phyloP scores from a whole-genome alignment of 35 echinoderm and acorn worm genomes.

The Ophioderma brevispina region DNA sequence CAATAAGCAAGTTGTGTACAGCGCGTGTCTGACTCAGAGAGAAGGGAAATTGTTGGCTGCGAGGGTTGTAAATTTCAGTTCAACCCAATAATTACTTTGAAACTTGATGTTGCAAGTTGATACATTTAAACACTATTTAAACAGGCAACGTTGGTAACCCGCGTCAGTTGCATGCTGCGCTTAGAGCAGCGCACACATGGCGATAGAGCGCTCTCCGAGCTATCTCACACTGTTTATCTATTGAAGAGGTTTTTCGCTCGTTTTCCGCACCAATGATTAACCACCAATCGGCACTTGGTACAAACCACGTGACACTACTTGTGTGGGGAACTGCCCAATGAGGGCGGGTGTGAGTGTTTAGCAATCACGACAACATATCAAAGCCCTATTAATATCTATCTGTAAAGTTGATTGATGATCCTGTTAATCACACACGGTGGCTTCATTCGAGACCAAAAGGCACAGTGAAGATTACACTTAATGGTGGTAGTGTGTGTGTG shows the following conservation, averaged over 20 bases:
- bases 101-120: conserved; percentile 9
- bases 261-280: not conserved
- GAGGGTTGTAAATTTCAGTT: not conserved
- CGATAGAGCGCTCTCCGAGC: not conserved
- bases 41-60: not conserved
- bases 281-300: not conserved
- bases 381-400: conserved; percentile 9
- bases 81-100: not conserved
- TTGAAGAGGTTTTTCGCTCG: not conserved
- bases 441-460: not conserved
- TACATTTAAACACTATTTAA: not conserved
- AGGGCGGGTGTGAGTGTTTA: not conserved
- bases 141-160: not conserved
- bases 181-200: not conserved
- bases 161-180: not conserved
- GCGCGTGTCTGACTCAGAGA: not conserved
- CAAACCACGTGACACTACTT: not conserved
- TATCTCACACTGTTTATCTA: not conserved
- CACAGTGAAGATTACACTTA: not conserved
- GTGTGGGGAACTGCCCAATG: not conserved
- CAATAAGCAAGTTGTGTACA: not conserved
- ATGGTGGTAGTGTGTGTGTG: not conserved
- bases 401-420: conserved; percentile 1
- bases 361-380: conserved; percentile 4
- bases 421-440: not conserved